Conservation (phyloP, 1,140 invertebrate species). For the Drosophila saltans region DNA sequence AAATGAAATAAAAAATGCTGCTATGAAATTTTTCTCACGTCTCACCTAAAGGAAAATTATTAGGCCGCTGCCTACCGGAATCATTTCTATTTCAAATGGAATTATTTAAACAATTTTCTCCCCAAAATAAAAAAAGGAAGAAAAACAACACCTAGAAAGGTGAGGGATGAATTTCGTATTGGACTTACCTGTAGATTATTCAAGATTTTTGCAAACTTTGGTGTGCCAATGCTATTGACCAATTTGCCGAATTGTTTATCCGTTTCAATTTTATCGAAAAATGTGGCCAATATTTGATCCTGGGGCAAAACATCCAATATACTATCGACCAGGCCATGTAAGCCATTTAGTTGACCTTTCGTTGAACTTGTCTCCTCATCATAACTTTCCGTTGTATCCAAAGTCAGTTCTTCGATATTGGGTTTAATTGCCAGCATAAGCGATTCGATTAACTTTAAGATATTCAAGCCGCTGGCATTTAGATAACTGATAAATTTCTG, state of each 20-base stretch:
- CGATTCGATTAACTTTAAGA: slow-evolving; percentile 45
- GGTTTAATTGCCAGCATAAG: slow-evolving; percentile 25
- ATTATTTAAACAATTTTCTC: slow-evolving; percentile 65
- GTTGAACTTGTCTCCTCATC: neutral
- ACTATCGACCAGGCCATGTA: slow-evolving; percentile 73
- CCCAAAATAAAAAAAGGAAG: neutral
- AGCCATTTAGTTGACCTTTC: slow-evolving; percentile 53
- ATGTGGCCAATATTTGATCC: slow-evolving; percentile 72
- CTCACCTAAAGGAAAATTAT: slow-evolving; percentile 58
- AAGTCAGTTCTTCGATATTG: neutral
- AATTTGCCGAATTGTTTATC: slow-evolving; percentile 70
- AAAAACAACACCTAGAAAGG: neutral
- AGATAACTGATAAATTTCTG: slow-evolving; percentile 64
- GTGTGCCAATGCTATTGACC: slow-evolving; percentile 67
- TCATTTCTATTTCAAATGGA: slow-evolving; percentile 41
- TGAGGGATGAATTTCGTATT: slow-evolving; percentile 8
- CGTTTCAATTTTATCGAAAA: slow-evolving; percentile 74
- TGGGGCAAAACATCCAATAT: slow-evolving; percentile 69
- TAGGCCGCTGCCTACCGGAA: slow-evolving; percentile 47
- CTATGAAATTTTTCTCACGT: slow-evolving; percentile 72
- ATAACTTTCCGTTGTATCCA: neutral
- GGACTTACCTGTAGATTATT: slow-evolving; percentile 70
- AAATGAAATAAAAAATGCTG: slow-evolving; percentile 59
- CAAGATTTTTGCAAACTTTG: slow-evolving; percentile 65
- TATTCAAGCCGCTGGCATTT: slow-evolving; percentile 65